A percentile compares a stretch with the other conserved stretches of the same genome.
These are phyloP conservation scores for Clarias gariepinus DNA, from an alignment of 2,113 vertebrate genomes.

Conservation along the genomic window DNA sequence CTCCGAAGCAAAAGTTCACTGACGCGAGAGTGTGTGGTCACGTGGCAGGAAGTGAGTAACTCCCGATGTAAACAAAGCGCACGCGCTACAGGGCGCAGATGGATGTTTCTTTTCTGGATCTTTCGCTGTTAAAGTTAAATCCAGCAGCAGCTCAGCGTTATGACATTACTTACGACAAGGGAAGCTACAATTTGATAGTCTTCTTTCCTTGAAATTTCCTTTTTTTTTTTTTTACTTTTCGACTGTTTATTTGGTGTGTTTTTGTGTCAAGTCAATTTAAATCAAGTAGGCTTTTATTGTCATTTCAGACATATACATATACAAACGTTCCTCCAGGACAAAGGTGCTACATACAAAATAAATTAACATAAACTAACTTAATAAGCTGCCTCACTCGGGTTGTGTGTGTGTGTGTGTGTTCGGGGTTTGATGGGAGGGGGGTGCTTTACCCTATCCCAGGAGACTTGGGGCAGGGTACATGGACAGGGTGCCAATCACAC, in stretches of 20 bases:
- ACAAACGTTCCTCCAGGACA: no score
- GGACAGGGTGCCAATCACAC: no score
- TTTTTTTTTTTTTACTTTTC: background rate
- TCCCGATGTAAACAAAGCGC: constrained; percentile 51
- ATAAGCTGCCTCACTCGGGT: no score
- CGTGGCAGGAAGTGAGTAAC: constrained; percentile 42
- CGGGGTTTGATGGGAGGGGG: no score
- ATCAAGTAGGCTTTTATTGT: no score
- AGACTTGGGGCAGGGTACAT: no score
- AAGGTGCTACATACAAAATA: no score
- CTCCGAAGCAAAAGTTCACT: constrained; percentile 37
- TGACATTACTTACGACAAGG: no score
- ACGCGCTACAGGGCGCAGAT: background rate
- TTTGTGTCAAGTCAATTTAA: background rate
- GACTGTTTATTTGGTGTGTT: background rate
- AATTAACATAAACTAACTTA: no score
- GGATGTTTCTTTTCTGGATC: background rate
- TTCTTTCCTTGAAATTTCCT: background rate
- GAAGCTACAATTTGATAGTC: background rate
- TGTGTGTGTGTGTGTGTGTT: no score
- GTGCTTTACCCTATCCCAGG: no score
- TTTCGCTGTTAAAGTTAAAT: background rate
- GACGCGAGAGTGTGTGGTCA: constrained; percentile 37
- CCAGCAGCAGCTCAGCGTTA: background rate
- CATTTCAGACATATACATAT: no score